Base-by-base conservation (phyloP, 2,113 vertebrate species). In the Rhinopomastus cyanomelas region DNA sequence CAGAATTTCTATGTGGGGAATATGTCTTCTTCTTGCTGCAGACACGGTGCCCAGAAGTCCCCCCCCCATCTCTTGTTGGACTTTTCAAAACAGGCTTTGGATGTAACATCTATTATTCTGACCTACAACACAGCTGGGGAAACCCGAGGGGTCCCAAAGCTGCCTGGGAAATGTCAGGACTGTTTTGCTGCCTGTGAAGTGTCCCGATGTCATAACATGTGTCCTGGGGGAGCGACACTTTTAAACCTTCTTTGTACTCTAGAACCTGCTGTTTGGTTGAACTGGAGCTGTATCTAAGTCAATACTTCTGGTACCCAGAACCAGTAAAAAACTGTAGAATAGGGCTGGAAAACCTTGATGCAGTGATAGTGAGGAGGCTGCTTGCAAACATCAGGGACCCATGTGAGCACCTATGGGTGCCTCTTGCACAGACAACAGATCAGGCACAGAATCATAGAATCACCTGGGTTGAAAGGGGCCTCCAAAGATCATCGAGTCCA, bases 41-140 rank as follows among this genome's bases (percentile, higher is more conserved):
- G 25, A 26, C 55, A 64, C 62, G 18, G 6, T 36, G 42, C 71
- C 32, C 42, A 29, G 64, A 55, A n/a, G 3, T 68, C 15, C 16
- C 6, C 7, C 19, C 3, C 39, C 29, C 20, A 39, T 25, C 75
- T 22, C 59, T 44, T 74, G 30, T 25, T 65, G 6, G 36, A 6
- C 16, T 48, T 55, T 48, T 55, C 7, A 1, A 0, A 1, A 2
- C 5, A 57, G 59, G 16, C 15, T 11, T 42, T 42, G 39, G 39
- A 6, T 48, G 26, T 15, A 25, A 16, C 5, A 2, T 2, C 1
- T 21, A 12, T 51, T 46, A 7, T n/a, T 60, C 30, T 62, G 32
- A 32, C 5, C 56, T 46, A 21, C 18, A 32, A 42, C 2, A 8
- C 21, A 15, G 8, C 12, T n/a, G 7, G 39, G 52, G 11, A 23